Conservation (phyloP, 37 sponge, comb jelly and placozoan species). For the Agelas oroides region DNA sequence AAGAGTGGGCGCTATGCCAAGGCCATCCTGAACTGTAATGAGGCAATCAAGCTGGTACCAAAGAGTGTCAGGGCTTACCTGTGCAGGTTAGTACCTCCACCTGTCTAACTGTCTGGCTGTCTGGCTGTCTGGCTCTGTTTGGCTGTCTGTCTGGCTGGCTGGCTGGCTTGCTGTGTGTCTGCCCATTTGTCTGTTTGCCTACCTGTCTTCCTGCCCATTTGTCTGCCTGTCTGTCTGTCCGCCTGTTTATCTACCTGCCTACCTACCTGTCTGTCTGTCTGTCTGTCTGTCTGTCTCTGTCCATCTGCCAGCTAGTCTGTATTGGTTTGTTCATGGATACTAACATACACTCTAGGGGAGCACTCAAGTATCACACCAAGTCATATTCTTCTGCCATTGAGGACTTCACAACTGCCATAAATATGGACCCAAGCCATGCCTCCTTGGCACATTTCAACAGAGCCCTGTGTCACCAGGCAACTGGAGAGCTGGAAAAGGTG, state of each 20-base stretch:
- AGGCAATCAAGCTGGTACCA: slow-evolving; percentile 84
- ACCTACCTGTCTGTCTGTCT: too few relatives aligned
- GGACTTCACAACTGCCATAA: slow-evolving; percentile 70
- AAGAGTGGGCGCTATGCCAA: slow-evolving; percentile 75
- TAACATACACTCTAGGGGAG: slow-evolving; percentile 80
- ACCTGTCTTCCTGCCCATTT: too few relatives aligned
- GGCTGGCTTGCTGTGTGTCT: too few relatives aligned
- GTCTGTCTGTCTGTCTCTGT: too few relatives aligned
- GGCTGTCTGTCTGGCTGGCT: too few relatives aligned
- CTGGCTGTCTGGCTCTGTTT: too few relatives aligned
- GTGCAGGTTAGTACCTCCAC: slow-evolving; percentile 65
- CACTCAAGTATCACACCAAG: slow-evolving; percentile 71
- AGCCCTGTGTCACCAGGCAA: slow-evolving; percentile 80
- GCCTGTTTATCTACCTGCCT: too few relatives aligned
- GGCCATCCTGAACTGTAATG: slow-evolving; percentile 96
- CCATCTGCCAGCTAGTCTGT: too few relatives aligned
- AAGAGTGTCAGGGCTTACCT: slow-evolving; percentile 83
- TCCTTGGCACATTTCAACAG: slow-evolving; percentile 87
- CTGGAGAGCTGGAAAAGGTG: slow-evolving; percentile 65
- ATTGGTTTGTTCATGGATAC: too few relatives aligned
- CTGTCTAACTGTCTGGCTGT: too few relatives aligned
- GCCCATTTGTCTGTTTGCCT: too few relatives aligned
- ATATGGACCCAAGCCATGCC: slow-evolving; percentile 56
- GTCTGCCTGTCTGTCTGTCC: too few relatives aligned
- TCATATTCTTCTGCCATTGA: slow-evolving; percentile 74